phyloP scores from a whole-genome alignment of 2,113 vertebrate species.

The Lasiurus borealis region DNA sequence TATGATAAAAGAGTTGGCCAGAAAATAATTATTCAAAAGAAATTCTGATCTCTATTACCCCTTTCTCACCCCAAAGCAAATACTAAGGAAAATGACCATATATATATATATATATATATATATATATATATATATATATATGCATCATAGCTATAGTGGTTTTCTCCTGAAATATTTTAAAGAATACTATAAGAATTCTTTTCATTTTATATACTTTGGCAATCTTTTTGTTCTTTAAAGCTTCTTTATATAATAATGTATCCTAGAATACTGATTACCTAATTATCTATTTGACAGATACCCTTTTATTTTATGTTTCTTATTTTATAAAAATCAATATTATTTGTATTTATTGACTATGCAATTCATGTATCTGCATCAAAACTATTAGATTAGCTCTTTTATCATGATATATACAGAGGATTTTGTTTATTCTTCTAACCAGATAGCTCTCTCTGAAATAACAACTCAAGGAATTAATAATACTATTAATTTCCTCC shows the following conservation, averaged over 20 bases:
- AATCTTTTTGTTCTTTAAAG: slow-evolving; percentile 2
- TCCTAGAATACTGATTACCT: background rate
- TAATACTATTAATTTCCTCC: background rate
- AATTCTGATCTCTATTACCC: background rate
- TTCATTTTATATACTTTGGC: background rate
- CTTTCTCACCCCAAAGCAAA: background rate
- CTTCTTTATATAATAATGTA: background rate
- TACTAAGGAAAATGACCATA: background rate
- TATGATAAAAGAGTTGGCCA: background rate
- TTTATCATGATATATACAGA: background rate
- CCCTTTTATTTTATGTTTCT: background rate
- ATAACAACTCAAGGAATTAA: background rate
- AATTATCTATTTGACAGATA: background rate
- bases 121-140: background rate
- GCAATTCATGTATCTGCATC: background rate
- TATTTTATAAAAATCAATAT: background rate
- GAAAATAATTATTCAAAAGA: slow-evolving; percentile 47
- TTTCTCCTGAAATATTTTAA: background rate
- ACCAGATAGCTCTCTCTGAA: background rate
- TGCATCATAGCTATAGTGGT: background rate
- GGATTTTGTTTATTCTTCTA: background rate
- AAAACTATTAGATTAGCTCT: background rate
- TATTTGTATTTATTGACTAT: background rate
- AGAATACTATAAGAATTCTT: background rate
- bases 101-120: no score